Evolutionary conservation across 2,888 invertebrate genomes (phyloP).

Genomic region (Athalia rosae): DNA sequence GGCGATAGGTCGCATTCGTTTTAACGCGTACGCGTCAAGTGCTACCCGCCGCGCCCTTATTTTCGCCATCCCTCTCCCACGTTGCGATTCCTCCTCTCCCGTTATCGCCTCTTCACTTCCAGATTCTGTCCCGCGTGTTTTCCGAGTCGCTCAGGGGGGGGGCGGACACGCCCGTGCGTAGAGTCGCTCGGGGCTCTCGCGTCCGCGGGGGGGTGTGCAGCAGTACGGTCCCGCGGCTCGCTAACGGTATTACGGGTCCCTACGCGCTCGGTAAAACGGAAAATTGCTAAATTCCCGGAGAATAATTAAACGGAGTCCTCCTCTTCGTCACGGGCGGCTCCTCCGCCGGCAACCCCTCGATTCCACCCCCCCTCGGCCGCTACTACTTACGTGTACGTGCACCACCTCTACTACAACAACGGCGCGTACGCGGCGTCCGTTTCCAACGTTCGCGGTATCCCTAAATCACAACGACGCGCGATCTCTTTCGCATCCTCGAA

Average conservation of each 20-base stretch:
- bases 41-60: neutral
- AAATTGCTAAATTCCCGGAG: slow-evolving; percentile 64
- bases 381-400: slow-evolving; percentile 24
- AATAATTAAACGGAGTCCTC: slow-evolving; percentile 61
- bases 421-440: slow-evolving; percentile 49
- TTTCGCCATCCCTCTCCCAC: slow-evolving; percentile 1
- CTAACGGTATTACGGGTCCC: slow-evolving; percentile 20
- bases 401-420: too few species aligned
- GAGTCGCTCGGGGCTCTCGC: neutral
- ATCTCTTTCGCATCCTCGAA: slow-evolving; percentile 43
- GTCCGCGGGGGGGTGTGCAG: neutral
- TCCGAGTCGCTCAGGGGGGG: too few species aligned
- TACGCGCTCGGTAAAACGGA: slow-evolving; percentile 62
- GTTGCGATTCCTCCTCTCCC: too few species aligned
- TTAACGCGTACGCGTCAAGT: slow-evolving; percentile 24
- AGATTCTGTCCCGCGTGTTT: too few species aligned
- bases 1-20: slow-evolving; percentile 11
- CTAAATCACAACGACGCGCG: slow-evolving; percentile 29
- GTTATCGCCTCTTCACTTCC: too few species aligned
- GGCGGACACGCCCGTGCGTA: too few species aligned
- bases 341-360: slow-evolving; percentile 46
- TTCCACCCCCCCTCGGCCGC: slow-evolving; percentile 44
- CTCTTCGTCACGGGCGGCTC: neutral
- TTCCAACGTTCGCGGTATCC: slow-evolving; percentile 43
- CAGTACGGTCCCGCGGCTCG: neutral